phyloP scores from a whole-genome alignment of 2,888 invertebrate genomes.

The Cryptophagus acutangulus region DNA sequence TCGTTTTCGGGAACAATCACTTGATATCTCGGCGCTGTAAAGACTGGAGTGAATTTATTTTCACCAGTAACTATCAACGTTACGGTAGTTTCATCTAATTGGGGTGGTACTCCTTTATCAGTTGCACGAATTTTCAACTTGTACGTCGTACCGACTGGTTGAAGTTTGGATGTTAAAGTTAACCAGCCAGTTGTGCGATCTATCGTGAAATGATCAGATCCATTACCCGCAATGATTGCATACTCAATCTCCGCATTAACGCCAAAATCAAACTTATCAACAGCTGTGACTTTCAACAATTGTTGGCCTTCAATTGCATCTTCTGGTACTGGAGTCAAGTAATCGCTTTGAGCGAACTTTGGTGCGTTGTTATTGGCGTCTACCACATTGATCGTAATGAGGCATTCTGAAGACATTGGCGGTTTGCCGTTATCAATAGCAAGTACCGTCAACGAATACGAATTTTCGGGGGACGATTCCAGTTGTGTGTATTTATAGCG shows the following conservation, averaged over 20 bases:
- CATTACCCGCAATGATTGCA: constrained; percentile 68
- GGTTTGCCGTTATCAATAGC: constrained; percentile 95
- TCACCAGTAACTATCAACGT: constrained; percentile 79
- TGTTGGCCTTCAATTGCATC: constrained; percentile 66
- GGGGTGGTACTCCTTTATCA: constrained; percentile 85
- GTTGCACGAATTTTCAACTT: constrained; percentile 67
- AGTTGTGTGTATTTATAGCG: constrained; percentile 78
- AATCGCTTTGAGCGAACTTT: constrained; percentile 68
- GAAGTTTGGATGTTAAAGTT: constrained; percentile 58
- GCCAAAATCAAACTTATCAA: constrained; percentile 76
- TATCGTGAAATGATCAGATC: constrained; percentile 67
- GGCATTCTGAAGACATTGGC: constrained; percentile 83
- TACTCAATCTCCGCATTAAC: constrained; percentile 88
- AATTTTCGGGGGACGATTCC: constrained; percentile 81
- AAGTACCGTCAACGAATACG: constrained; percentile 80
- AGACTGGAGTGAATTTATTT: constrained; percentile 74
- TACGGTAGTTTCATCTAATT: constrained; percentile 69
- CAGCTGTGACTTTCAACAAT: constrained; percentile 68
- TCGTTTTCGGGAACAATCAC: constrained; percentile 90
- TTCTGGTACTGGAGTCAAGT: constrained; percentile 77
- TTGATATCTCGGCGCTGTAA: constrained; percentile 79
- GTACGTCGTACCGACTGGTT: constrained; percentile 60
- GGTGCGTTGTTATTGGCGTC: constrained; percentile 92
- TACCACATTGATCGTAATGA: constrained; percentile 81
- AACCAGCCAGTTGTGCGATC: constrained; percentile 80